phyloP scores from a whole-genome alignment of 2,888 invertebrate species.

The Rosalia funebris region DNA sequence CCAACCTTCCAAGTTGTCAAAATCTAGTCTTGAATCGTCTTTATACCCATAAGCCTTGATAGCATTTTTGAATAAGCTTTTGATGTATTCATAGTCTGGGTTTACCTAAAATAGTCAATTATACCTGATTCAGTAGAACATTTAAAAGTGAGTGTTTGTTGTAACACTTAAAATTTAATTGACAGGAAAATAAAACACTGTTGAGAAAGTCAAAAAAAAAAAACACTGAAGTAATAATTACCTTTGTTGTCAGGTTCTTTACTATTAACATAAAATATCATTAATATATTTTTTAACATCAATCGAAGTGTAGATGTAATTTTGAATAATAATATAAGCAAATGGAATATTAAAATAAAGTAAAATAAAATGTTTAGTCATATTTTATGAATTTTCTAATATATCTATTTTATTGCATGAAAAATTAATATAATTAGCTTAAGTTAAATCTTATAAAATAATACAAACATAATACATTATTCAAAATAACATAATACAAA shows the following conservation, averaged over 20 bases:
- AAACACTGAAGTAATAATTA: conserved; percentile 10
- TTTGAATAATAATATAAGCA: conserved; percentile 7
- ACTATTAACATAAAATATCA: conserved; percentile 15
- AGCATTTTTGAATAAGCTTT: conserved; percentile 74
- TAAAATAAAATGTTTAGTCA: not conserved
- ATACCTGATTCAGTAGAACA: conserved; percentile 7
- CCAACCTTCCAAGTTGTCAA: conserved; percentile 63
- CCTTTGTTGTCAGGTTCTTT: conserved; percentile 13
- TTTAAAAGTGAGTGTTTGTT: too few relatives aligned
- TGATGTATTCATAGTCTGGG: conserved; percentile 81
- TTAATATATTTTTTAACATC: not conserved
- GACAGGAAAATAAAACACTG: conserved; percentile 15
- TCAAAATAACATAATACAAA: too few relatives aligned
- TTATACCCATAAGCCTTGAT: conserved; percentile 68
- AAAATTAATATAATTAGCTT: too few relatives aligned
- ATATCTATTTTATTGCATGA: too few relatives aligned
- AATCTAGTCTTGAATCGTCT: conserved; percentile 61
- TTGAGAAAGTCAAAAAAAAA: conserved; percentile 8
- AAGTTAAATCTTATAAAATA: too few relatives aligned
- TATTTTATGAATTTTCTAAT: too few relatives aligned
- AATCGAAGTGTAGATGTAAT: not conserved
- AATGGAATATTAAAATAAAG: too few relatives aligned
- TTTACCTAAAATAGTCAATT: conserved; percentile 70
- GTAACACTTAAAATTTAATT: not conserved
- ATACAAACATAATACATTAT: too few relatives aligned